Conservation (phyloP, 2,797 vertebrate species). For the Echiichthys vipera region DNA sequence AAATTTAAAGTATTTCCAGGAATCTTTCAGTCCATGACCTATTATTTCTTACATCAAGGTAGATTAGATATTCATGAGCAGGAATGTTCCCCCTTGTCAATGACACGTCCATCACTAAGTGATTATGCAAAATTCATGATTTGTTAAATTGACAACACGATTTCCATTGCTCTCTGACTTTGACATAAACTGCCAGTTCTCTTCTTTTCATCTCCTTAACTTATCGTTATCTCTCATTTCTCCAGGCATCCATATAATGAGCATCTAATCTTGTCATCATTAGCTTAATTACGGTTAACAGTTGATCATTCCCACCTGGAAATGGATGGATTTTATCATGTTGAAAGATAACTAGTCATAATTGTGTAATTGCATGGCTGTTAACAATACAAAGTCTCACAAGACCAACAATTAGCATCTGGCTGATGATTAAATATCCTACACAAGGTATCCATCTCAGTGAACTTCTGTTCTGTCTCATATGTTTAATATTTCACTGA, state of each 20-base stretch:
- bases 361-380: constrained; percentile 13
- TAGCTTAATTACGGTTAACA: constrained; percentile 47
- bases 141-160: constrained; percentile 57
- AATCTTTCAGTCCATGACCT: constrained; percentile 18
- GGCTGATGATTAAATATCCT: constrained; percentile 28
- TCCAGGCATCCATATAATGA: constrained; percentile 40
- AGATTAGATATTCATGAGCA: constrained; percentile 49
- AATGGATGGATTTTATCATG: constrained; percentile 29
- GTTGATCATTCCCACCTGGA: constrained; percentile 35
- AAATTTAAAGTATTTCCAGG: constrained; percentile 22
- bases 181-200: constrained; percentile 47
- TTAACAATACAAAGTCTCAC: background rate
- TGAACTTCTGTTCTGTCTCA: constrained; percentile 5
- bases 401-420: constrained; percentile 13
- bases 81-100: constrained; percentile 35
- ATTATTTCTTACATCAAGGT: constrained; percentile 43
- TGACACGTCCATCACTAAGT: constrained; percentile 48
- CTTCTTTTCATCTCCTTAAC: constrained; percentile 34
- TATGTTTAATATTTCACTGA: background rate
- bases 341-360: constrained; percentile 30
- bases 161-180: constrained; percentile 50
- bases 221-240: constrained; percentile 46
- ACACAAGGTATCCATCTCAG: background rate
- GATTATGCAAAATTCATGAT: constrained; percentile 58
- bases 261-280: constrained; percentile 51